phyloP scores from a whole-genome alignment of 2,888 invertebrate species.

The Urechis unicinctus region DNA sequence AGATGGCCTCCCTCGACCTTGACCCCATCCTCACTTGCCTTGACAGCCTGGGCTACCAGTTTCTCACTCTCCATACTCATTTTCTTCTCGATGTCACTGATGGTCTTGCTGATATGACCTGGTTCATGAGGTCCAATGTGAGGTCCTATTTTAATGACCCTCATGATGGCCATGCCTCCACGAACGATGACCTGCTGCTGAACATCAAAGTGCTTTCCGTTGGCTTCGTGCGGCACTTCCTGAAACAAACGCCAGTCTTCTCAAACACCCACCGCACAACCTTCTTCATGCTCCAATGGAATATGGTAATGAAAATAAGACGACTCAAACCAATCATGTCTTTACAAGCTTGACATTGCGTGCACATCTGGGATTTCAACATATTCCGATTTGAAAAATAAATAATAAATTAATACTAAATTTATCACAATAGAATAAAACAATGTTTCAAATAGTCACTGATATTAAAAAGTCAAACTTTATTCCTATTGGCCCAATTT shows the following conservation, averaged over 20 bases:
- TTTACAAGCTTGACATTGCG: too few relatives aligned
- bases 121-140: background rate
- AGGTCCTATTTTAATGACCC: slow-evolving; percentile 10
- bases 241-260: background rate
- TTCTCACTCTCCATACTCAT: background rate
- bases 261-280: too few relatives aligned
- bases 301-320: too few relatives aligned
- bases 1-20: background rate
- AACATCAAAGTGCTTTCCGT: slow-evolving; percentile 11
- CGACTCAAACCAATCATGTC: too few relatives aligned
- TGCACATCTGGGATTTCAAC: too few relatives aligned
- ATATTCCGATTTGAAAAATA: too few relatives aligned
- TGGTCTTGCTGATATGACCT: background rate
- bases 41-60: background rate
- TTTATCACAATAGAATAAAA: too few relatives aligned
- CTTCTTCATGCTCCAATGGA: too few relatives aligned
- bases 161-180: slow-evolving; percentile 11
- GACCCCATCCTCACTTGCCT: background rate
- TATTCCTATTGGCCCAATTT: too few relatives aligned
- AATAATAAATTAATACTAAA: too few relatives aligned
- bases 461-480: too few relatives aligned
- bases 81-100: slow-evolving; percentile 4
- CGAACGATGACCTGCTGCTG: slow-evolving; percentile 16
- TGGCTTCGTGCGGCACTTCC: background rate
- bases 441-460: too few relatives aligned